Base-by-base conservation (phyloP, 2,113 vertebrate species). In the Sander lucioperca region DNA sequence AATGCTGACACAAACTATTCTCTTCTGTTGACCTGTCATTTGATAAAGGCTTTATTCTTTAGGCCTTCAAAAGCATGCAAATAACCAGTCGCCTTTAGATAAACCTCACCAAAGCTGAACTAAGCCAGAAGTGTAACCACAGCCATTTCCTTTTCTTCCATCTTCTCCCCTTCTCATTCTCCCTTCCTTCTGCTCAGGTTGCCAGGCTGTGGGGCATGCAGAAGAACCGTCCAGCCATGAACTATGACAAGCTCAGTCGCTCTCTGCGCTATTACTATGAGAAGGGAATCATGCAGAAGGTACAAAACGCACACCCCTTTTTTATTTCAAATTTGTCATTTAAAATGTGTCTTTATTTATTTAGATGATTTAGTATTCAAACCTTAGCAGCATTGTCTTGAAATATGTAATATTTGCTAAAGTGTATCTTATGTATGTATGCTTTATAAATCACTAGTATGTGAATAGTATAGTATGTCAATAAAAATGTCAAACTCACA, bases 261-360 rank as follows among this genome's bases (percentile, higher is more conserved):
- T 99, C 98, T 0, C 97, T 99, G 79, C 97, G 98, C 83, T 99
- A 99, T 82, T 99, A 99, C 70, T 99, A 99, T 0, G 98, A 99
- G 93, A 99, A 99, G 83, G 98, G 98, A 94, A 99, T 99, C 93
- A 99, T 99, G 98, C 98, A 99, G 95, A 99, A 99, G 97, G 98
- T 98, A 88, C 56, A 77, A 47, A 19, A 68, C 10, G 39, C 19
- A 74, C 2, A 19, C 19, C 4, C 30, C 16, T 50, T 43, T 43
- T 16, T 30, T 43, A 43, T 11, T 43, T 43, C 0, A 2, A 43
- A 43, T 43, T 11, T 11, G 39, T 50, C 11, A 15, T 14, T 39
- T 53, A 11, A 15, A 48, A 65, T 14, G 0, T 30, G 50, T 66
- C 61, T 19, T 4, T 5, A 25, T 53, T 43, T 39, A 39, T 73